Evolutionary conservation across 1,140 invertebrate species (phyloP), one percentile per base, ranked within the genome.

Genomic region (Bombus polaris): DNA sequence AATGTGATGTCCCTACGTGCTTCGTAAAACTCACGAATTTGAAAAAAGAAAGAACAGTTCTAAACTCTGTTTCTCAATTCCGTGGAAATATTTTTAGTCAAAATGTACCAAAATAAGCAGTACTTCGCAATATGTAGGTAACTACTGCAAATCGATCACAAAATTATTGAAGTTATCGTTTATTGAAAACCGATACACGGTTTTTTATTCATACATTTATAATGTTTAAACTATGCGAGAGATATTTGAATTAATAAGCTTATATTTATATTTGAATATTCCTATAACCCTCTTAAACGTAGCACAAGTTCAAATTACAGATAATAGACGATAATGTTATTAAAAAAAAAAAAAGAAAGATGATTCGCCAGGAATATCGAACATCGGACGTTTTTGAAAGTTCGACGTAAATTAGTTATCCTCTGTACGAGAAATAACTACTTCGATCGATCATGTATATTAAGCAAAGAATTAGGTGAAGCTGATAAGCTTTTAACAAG

Each of bases 401-500:
- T 53, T 32, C 28, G 12, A 35, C 18, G 44, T 18, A 25, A 83
- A 57, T n/a, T 53, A 57, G 12, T 78, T 83, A 70, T 22, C 44
- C 13, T 32, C 32, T n/a, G 25, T n/a, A n/a, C 39, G 72, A 6
- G 73, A 25, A 77, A 77, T 83, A 77, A 83, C n/a, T 83, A 76
- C 62, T 44, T 70, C 15, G 74, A 83, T 83, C 81, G 81, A 78
- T 78, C 28, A 42, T n/a, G 68, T 83, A 68, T 77, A 83, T 83
- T 83, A 83, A 83, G 44, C 44, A 47, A 83, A 83, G 74, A 53
- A 83, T 83, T 77, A 83, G n/a, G 47, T 13, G 47, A 78, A 83
- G 81, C 62, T 78, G 65, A 83, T 78, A 83, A 83, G 81, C 28
- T 83, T 70, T 78, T 78, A 83, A 83, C 65, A 78, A 78, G 81